Evolutionary conservation across 2,888 invertebrate genomes (phyloP).

Genomic region (Bugulina stolonifera): DNA sequence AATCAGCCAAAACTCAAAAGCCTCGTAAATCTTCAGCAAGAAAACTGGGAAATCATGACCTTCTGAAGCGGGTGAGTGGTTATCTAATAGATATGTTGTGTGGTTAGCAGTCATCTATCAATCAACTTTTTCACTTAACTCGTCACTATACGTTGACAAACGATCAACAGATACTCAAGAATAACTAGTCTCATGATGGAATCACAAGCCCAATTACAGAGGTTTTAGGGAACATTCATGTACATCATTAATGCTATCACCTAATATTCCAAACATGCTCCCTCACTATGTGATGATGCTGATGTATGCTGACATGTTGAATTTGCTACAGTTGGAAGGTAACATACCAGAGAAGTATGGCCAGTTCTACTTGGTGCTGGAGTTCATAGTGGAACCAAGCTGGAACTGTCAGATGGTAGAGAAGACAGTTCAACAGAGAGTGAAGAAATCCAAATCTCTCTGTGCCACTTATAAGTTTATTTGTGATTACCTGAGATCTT

Average conservation of each 20-base stretch:
- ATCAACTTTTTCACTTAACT: no score
- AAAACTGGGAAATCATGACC: background rate
- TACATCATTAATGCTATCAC: no score
- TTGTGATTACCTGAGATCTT: background rate
- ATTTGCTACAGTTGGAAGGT: slow-evolving; percentile 27
- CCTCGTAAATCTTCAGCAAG: slow-evolving; percentile 9
- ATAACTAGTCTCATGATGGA: no score
- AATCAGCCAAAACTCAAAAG: background rate
- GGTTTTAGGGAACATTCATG: no score
- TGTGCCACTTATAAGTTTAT: slow-evolving; percentile 1
- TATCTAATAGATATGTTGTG: background rate
- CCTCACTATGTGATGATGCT: no score
- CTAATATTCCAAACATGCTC: no score
- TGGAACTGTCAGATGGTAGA: slow-evolving; percentile 40
- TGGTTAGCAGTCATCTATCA: no score
- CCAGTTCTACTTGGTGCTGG: slow-evolving; percentile 47
- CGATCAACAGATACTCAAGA: no score
- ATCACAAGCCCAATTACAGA: no score
- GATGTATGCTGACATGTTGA: no score
- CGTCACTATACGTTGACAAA: no score
- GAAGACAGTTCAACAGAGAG: slow-evolving; percentile 4
- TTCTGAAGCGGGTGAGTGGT: slow-evolving; percentile 10
- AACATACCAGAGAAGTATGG: slow-evolving; percentile 42
- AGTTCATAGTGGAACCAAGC: slow-evolving; percentile 48
- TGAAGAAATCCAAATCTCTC: slow-evolving; percentile 10